phyloP scores from a whole-genome alignment of 2,888 invertebrate species.

The Ischnus inquisitorius region DNA sequence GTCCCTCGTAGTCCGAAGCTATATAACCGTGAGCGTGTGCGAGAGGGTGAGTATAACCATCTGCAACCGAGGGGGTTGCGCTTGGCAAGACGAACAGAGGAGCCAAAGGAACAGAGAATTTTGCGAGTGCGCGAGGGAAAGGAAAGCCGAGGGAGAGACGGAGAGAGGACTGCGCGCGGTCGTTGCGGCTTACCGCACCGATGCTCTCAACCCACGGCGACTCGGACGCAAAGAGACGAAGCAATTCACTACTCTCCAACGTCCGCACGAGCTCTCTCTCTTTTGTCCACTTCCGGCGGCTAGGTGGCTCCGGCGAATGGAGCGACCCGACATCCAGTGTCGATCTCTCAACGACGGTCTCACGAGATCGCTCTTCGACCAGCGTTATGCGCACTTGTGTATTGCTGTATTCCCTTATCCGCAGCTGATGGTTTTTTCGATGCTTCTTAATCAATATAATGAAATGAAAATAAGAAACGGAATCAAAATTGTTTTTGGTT shows the following conservation, averaged over 20 bases:
- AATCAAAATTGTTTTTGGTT: too few relatives aligned
- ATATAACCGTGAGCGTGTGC: neutral
- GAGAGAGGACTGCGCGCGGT: conserved; percentile 82
- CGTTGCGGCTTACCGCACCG: conserved; percentile 84
- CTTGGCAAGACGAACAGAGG: conserved; percentile 58
- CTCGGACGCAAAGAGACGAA: conserved; percentile 58
- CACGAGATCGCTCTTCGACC: conserved; percentile 62
- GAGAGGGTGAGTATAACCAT: conserved; percentile 40
- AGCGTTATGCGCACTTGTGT: conserved; percentile 56
- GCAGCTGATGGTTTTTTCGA: too few relatives aligned
- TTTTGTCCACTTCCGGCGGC: conserved; percentile 51
- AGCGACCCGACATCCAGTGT: conserved; percentile 27
- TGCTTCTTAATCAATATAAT: too few relatives aligned
- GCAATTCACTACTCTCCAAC: conserved; percentile 16
- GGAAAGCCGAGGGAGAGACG: conserved; percentile 37
- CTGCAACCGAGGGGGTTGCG: conserved; percentile 19
- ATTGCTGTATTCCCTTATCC: neutral
- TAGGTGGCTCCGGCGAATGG: conserved; percentile 64
- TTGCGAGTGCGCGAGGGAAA: conserved; percentile 63
- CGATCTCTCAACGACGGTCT: conserved; percentile 63
- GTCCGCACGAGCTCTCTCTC: conserved; percentile 40
- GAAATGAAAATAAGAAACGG: too few relatives aligned
- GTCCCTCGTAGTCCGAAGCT: neutral
- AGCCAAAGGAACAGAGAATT: conserved; percentile 45
- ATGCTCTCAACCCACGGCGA: conserved; percentile 83